Conservation (phyloP, 2,113 vertebrate species). For the Microcebus tavaratra region DNA sequence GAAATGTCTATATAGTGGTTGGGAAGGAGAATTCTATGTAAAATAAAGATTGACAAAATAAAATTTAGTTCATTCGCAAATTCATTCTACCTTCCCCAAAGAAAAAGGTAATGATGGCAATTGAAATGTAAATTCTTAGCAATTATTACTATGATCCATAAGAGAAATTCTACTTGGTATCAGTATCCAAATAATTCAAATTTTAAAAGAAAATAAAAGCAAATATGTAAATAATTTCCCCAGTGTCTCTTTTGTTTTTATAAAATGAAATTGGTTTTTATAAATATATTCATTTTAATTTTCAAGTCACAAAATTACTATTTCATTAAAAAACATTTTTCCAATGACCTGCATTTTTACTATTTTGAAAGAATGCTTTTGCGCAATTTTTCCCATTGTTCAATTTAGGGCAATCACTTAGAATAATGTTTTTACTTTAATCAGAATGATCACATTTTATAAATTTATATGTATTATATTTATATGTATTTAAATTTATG, state of each 20-base stretch:
- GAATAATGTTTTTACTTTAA: background rate
- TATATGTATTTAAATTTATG: background rate
- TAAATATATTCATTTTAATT: background rate
- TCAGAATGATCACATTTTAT: background rate
- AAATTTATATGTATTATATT: background rate
- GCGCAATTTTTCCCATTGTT: background rate
- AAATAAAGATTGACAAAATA: conserved; percentile 14
- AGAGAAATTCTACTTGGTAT: background rate
- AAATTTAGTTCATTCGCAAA: background rate
- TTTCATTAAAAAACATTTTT: background rate
- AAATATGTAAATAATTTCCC: background rate
- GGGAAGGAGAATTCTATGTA: background rate
- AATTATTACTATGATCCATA: background rate
- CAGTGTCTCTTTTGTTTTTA: background rate
- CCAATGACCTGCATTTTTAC: background rate
- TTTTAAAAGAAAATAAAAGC: background rate
- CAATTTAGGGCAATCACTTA: background rate
- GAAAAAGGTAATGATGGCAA: background rate
- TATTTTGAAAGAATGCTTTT: background rate
- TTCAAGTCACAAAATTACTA: background rate
- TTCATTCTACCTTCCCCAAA: background rate
- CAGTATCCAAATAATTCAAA: background rate
- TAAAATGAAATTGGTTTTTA: conserved; percentile 11
- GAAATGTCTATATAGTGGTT: background rate
- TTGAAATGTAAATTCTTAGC: background rate